Conservation (phyloP, 2,113 vertebrate genomes). For the Pollachius pollachius region DNA sequence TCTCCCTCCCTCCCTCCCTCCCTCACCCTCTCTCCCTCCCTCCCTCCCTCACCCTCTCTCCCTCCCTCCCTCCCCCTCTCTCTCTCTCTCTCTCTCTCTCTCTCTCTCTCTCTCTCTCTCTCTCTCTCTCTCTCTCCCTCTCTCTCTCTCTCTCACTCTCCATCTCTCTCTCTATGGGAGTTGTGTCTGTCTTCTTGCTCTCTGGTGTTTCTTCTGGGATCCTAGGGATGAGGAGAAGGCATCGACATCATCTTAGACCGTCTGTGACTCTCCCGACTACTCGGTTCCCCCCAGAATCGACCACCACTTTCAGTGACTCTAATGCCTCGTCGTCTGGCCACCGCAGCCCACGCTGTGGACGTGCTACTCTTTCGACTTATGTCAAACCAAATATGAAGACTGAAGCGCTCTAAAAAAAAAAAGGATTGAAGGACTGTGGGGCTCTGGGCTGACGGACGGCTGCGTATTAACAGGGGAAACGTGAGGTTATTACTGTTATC, state of each 20-base stretch:
- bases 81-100: slow-evolving; percentile 23
- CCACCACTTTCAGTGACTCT: not conserved
- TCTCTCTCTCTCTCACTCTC: slow-evolving; percentile 26
- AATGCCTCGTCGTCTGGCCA: not conserved
- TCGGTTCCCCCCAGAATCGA: slow-evolving; percentile 5
- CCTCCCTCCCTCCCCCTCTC: slow-evolving; percentile 28
- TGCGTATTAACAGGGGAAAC: too few species aligned
- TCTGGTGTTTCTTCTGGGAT: slow-evolving; percentile 19
- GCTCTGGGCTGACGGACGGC: too few species aligned
- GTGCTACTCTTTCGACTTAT: too few species aligned
- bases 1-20: not conserved
- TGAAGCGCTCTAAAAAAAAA: too few species aligned
- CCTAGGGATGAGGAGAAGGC: slow-evolving; percentile 16
- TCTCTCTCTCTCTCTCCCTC: slow-evolving; percentile 27
- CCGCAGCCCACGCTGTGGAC: too few species aligned
- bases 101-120: not conserved
- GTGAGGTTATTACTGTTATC: too few species aligned
- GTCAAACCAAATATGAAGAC: too few species aligned
- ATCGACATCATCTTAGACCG: slow-evolving; percentile 43
- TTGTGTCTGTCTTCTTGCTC: too few species aligned
- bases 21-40: slow-evolving; percentile 29
- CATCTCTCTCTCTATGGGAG: slow-evolving; percentile 5
- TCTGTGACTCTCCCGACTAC: slow-evolving; percentile 11
- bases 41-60: slow-evolving; percentile 35
- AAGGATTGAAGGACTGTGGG: too few species aligned